Evolutionary conservation across 1,140 invertebrate species (phyloP), one percentile per base, ranked within the genome.

Genomic region (Solenopsis invicta): DNA sequence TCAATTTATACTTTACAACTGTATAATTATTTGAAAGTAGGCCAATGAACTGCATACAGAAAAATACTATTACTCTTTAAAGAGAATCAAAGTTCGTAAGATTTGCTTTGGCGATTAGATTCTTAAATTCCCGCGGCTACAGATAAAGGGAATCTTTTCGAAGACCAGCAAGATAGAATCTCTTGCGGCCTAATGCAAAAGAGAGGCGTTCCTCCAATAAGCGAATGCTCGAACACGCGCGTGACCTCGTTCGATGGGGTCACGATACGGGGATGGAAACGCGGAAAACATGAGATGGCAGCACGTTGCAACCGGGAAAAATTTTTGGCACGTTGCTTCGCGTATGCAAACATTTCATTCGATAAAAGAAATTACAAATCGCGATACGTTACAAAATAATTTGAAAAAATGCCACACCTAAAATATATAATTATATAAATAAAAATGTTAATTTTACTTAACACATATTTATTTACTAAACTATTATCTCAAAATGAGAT

Each of bases 181-280:
- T 52, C 29, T 34, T 24, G 12, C 9, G 29, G 5, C 1, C 24
- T 62, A 74, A 84, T 75, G 54, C 41, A 45, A 84, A 84, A 50
- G 24, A 37, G 24, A 29, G 16, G 12, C 41, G 56, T 75, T 62
- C 37, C 54, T 84, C 34, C 54, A 29, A 74, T 37, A 16, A 84
- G 54, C 62, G 50, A 84, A 67, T 34, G 59, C 62, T 56, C 66
- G 54, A 88, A 78, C 86, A 82, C 77, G 80, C 77, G 80, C 88
- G 88, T 90, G 88, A 89, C 89, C 88, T 54, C 89, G 88, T 90
- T 87, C 72, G 48, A 54, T 67, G 77, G 66, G 89, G 89, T 90
- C 88, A 89, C 85, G 72, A 89, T 77, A 84, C 66, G 45, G 41
- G 48, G 34, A 24, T 50, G 52, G 3, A 80, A 84, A 88, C 21